Evolutionary conservation across 1,140 invertebrate genomes (phyloP).

Genomic region (Cyclargus thomasi): DNA sequence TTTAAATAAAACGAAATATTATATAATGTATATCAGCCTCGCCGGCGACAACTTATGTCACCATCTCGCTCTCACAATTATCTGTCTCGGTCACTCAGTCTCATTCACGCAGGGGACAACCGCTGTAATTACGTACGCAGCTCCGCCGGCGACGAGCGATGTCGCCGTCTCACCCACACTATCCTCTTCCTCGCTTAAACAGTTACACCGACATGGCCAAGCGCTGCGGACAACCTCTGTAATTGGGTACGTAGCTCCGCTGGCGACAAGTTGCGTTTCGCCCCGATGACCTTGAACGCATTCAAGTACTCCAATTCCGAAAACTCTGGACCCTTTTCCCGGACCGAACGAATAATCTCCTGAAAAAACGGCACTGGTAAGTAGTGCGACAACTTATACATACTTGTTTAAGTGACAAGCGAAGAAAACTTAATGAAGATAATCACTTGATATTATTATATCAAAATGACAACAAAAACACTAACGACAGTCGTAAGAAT

Average conservation of each 20-base stretch:
- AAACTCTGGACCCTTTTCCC: slow-evolving; percentile 89
- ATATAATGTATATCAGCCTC: no score
- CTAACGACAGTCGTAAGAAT: no score
- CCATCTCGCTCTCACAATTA: background rate
- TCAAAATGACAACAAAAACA: no score
- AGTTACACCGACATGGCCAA: slow-evolving; percentile 72
- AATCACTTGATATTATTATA: no score
- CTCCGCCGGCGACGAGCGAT: slow-evolving; percentile 51
- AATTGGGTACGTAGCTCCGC: slow-evolving; percentile 69
- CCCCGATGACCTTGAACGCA: slow-evolving; percentile 83
- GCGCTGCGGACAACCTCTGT: slow-evolving; percentile 73
- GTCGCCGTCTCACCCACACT: background rate
- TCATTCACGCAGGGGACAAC: slow-evolving; percentile 73
- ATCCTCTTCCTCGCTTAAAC: slow-evolving; percentile 31
- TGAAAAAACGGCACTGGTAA: slow-evolving; percentile 44
- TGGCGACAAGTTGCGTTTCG: slow-evolving; percentile 60
- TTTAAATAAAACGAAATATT: no score
- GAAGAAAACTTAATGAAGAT: no score
- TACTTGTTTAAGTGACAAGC: no score
- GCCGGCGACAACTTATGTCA: no score
- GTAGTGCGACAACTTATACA: no score
- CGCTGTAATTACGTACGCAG: slow-evolving; percentile 71
- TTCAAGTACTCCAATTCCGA: slow-evolving; percentile 91
- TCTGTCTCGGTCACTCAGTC: slow-evolving; percentile 45
- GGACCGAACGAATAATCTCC: slow-evolving; percentile 88